Evolutionary conservation across 2,797 vertebrate genomes (phyloP).

Genomic region (Buphagus erythrorhynchus): DNA sequence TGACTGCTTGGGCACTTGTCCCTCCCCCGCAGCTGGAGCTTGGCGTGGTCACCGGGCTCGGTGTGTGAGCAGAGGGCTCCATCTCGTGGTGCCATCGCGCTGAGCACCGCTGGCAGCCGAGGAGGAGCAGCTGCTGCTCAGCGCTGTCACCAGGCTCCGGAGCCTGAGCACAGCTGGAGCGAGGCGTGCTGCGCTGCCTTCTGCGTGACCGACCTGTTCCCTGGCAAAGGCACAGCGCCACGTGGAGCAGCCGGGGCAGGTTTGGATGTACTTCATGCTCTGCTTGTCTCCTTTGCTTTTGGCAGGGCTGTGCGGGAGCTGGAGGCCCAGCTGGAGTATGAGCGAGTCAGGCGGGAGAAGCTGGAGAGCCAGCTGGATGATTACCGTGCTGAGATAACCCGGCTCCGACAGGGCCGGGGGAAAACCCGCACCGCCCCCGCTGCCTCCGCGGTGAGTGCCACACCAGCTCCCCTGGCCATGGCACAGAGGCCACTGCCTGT

Average conservation of each 20-base stretch:
- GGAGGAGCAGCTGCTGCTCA: rapidly evolving
- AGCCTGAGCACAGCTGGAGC: not conserved
- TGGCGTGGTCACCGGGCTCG: rapidly evolving
- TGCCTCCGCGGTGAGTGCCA: conserved; percentile 35
- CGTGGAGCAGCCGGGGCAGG: not conserved
- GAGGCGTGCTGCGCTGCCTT: not conserved
- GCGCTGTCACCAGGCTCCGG: rapidly evolving
- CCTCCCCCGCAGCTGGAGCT: not conserved
- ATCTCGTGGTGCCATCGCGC: not conserved
- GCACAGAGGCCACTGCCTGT: not conserved
- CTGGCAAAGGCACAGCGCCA: not conserved
- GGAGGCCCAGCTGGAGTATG: conserved; percentile 76
- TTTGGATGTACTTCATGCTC: not conserved
- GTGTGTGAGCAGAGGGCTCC: not conserved
- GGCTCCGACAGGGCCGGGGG: conserved; percentile 50
- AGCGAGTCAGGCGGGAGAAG: conserved; percentile 78
- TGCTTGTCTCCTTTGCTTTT: not conserved
- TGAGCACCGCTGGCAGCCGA: not conserved
- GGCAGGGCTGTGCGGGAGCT: conserved; percentile 74
- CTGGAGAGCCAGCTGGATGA: conserved; percentile 80
- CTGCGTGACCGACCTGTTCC: not conserved
- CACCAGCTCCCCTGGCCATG: rapidly evolving
- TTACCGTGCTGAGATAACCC: conserved; percentile 68
- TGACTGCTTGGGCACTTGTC: not conserved
- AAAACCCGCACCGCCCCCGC: not conserved